These are phyloP conservation scores for Larimichthys polyactis DNA, from an alignment of 2,113 vertebrate species.

Conservation along the genomic window DNA sequence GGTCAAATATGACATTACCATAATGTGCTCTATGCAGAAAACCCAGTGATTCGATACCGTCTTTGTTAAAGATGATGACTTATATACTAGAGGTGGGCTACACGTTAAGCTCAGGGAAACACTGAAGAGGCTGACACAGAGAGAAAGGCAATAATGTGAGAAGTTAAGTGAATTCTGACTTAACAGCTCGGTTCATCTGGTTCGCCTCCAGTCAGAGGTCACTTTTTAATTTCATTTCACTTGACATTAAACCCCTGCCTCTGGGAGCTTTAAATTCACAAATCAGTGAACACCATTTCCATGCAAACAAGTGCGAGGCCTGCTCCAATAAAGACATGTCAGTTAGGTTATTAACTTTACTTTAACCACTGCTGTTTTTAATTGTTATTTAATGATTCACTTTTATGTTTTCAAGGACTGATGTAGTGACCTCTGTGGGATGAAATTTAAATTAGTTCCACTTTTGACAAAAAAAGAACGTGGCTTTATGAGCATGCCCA, in stretches of 20 bases:
- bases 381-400: no score
- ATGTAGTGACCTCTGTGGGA: background rate
- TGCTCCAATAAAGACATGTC: background rate
- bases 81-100: conserved; percentile 34
- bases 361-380: background rate
- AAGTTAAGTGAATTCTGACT: conserved; percentile 20
- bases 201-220: conserved; percentile 15
- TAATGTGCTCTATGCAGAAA: conserved; percentile 12
- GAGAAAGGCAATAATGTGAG: conserved; percentile 1
- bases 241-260: conserved; percentile 27
- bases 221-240: conserved; percentile 24
- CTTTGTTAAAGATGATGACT: conserved; percentile 22
- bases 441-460: background rate
- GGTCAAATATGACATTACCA: conserved; percentile 27
- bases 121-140: conserved; percentile 10
- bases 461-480: background rate
- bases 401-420: background rate
- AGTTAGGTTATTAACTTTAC: background rate
- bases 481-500: background rate
- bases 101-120: conserved; percentile 33
- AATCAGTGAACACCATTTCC: conserved; percentile 52
- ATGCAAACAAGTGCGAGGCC: conserved; percentile 17
- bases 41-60: background rate
- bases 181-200: background rate
- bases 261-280: conserved; percentile 49